A percentile compares a stretch with the other conserved stretches of the same genome.
These are phyloP conservation scores for Erebia palarica DNA, from an alignment of 2,888 invertebrate genomes.

Conservation along the genomic window DNA sequence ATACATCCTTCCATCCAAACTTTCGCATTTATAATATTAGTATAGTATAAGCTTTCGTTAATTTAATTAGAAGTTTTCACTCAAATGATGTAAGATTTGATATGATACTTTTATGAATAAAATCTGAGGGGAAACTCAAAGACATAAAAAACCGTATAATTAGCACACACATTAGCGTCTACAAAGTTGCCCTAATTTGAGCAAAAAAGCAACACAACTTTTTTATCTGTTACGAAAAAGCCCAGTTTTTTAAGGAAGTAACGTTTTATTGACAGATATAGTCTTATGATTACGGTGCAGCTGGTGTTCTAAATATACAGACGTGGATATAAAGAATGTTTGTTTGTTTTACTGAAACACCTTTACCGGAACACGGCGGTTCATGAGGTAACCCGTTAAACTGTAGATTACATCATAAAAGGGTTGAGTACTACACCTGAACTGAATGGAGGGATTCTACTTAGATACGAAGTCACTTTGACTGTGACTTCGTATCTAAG, in stretches of 20 bases:
- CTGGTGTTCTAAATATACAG: conserved; percentile 5
- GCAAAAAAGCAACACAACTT: background rate
- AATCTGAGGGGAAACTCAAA: too few species aligned
- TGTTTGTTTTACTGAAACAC: background rate
- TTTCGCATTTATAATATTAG: too few species aligned
- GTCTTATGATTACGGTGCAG: conserved; percentile 1
- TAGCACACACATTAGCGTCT: background rate
- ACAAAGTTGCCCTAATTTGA: background rate
- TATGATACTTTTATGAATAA: too few species aligned
- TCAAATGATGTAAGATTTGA: too few species aligned
- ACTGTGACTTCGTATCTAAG: too few species aligned
- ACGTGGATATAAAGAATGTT: background rate
- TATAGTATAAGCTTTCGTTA: too few species aligned
- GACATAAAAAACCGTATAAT: too few species aligned
- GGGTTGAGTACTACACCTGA: conserved; percentile 2
- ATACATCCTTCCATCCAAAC: too few species aligned
- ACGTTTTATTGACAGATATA: conserved; percentile 14
- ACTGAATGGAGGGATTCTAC: background rate
- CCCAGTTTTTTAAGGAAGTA: conserved; percentile 6
- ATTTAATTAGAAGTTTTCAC: too few species aligned
- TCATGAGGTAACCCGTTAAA: background rate
- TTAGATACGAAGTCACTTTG: background rate
- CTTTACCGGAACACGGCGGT: conserved; percentile 7
- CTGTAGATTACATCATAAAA: conserved; percentile 1
- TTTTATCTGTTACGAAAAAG: background rate